A percentile compares a stretch with the other conserved stretches of the same genome.
phyloP scores from a whole-genome alignment of 2,888 invertebrate species.

The Carterocephalus palaemon region DNA sequence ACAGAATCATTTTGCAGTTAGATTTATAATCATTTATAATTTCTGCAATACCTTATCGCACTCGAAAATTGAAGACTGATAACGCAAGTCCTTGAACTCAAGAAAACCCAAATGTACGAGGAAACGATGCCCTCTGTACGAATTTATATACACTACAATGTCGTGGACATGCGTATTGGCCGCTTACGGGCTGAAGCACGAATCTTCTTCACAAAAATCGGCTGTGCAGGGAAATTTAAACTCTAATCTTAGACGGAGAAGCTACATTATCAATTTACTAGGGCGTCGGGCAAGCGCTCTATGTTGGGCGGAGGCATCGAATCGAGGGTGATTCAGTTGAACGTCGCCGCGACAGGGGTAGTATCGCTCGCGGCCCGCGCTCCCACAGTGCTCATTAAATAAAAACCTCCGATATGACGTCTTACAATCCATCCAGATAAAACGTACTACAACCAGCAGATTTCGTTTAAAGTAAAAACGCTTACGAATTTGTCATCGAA shows the following conservation, averaged over 20 bases:
- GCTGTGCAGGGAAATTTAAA: constrained; percentile 39
- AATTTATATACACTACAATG: constrained; percentile 62
- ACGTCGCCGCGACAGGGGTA: constrained; percentile 67
- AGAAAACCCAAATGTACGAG: constrained; percentile 72
- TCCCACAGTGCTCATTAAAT: constrained; percentile 60
- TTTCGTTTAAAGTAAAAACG: constrained; percentile 28
- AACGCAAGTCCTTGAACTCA: constrained; percentile 74
- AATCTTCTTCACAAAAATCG: constrained; percentile 65
- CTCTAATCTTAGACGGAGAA: constrained; percentile 37
- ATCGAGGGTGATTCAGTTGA: constrained; percentile 74
- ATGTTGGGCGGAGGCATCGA: constrained; percentile 77
- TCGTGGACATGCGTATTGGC: constrained; percentile 78
- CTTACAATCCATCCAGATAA: constrained; percentile 49
- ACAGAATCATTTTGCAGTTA: no score
- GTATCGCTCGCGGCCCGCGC: constrained; percentile 59
- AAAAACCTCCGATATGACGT: constrained; percentile 67
- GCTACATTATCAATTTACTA: constrained; percentile 40
- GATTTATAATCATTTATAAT: no score
- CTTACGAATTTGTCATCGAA: constrained; percentile 23
- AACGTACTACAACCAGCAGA: constrained; percentile 31
- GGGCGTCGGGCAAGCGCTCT: constrained; percentile 69
- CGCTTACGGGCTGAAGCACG: constrained; percentile 69
- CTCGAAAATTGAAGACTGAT: constrained; percentile 58
- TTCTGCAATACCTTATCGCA: constrained; percentile 37
- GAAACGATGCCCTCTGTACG: constrained; percentile 71